Evolutionary conservation across 2,113 vertebrate genomes (phyloP).

Genomic region (Cochlearius cochlearius): DNA sequence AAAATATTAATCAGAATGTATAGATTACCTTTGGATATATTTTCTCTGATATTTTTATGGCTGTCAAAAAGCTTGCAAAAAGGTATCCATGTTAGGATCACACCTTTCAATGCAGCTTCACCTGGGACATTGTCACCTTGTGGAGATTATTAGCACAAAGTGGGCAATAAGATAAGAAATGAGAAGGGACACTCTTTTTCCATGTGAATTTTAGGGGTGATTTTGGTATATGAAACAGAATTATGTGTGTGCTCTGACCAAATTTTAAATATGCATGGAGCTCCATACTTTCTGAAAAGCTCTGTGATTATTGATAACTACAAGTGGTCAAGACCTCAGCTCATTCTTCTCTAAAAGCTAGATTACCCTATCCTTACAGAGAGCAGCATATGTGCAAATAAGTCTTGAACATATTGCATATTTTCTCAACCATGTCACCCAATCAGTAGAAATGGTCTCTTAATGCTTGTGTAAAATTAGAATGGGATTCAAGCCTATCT

Average conservation of each 20-base stretch:
- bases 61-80: not conserved
- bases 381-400: conserved; percentile 50
- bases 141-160: not conserved
- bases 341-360: not conserved
- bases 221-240: not conserved
- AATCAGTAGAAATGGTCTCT: conserved; percentile 67
- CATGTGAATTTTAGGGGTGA: not conserved
- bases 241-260: not conserved
- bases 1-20: not conserved
- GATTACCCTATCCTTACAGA: not conserved
- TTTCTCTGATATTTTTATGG: not conserved
- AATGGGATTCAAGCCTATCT: conserved; percentile 56
- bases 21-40: not conserved
- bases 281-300: not conserved
- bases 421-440: conserved; percentile 68
- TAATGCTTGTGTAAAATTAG: conserved; percentile 67
- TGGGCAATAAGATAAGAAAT: not conserved
- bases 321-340: not conserved
- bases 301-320: not conserved
- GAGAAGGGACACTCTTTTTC: not conserved
- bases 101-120: not conserved
- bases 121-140: not conserved
- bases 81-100: not conserved
- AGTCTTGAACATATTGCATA: conserved; percentile 60
- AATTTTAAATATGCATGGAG: not conserved